Evolutionary conservation across 92 coral and sea anemone species (phyloP).

Genomic region (Muricea muricata): DNA sequence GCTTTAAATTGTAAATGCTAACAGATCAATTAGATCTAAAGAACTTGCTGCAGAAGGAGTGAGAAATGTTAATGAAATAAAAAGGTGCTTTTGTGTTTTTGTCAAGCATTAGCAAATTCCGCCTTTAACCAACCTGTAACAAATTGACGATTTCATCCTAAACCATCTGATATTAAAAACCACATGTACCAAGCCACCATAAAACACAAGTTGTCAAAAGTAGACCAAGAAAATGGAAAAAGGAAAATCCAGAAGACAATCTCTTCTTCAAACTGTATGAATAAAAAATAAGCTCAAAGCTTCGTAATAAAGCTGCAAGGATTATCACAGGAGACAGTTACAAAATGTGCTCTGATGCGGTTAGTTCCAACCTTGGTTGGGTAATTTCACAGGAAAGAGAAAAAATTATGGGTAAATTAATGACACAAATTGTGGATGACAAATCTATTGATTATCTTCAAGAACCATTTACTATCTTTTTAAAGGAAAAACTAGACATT

Average conservation of each 20-base stretch:
- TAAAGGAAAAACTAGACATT: constrained; percentile 24
- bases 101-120: constrained; percentile 42
- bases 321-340: too few species aligned
- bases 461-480: too few species aligned
- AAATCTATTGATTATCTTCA: too few species aligned
- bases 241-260: constrained; percentile 33
- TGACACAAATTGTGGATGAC: too few species aligned
- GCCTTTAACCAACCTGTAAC: constrained; percentile 45
- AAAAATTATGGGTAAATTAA: too few species aligned
- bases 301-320: too few species aligned
- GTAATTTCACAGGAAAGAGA: too few species aligned
- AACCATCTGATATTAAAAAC: constrained; percentile 40
- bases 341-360: too few species aligned
- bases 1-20: too few species aligned
- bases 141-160: constrained; percentile 61
- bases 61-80: constrained; percentile 44
- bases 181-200: constrained; percentile 65
- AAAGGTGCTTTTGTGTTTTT: constrained; percentile 35
- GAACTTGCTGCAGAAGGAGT: constrained; percentile 51
- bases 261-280: constrained; percentile 53
- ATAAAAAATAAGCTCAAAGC: too few species aligned
- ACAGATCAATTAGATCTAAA: too few species aligned
- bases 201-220: constrained; percentile 3
- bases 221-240: constrained; percentile 56
- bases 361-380: too few species aligned